Percentiles rank a stretch among this genome's conserved stretches.
Conservation (phyloP, 2,888 invertebrate species). For the Amphipoea lucens region DNA sequence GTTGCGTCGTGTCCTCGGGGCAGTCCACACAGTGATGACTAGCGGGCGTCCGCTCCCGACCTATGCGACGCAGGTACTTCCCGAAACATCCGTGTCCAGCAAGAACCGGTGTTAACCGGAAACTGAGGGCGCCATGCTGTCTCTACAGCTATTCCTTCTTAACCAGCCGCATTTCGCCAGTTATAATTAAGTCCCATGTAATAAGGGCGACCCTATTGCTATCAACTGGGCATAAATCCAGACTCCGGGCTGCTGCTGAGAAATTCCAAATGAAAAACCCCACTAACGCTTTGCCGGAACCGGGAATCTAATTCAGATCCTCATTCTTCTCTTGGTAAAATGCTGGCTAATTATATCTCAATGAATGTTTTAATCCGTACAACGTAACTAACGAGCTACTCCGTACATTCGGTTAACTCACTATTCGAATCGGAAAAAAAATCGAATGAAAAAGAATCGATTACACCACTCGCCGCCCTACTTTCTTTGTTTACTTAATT, state of each 20-base stretch:
- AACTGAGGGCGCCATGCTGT: too few relatives aligned
- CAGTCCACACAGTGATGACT: too few relatives aligned
- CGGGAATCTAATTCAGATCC: background rate
- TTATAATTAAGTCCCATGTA: background rate
- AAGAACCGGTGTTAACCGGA: too few relatives aligned
- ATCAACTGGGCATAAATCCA: background rate
- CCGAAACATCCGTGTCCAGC: too few relatives aligned
- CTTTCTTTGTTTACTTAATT: constrained; percentile 55
- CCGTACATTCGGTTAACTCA: constrained; percentile 21
- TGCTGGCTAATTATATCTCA: background rate
- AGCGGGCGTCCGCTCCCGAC: too few relatives aligned
- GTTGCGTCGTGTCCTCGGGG: background rate
- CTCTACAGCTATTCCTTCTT: too few relatives aligned
- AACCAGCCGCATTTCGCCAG: too few relatives aligned
- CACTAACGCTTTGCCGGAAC: background rate
- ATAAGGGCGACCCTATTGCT: background rate
- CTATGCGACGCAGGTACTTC: too few relatives aligned
- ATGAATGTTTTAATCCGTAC: background rate
- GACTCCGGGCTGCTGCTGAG: background rate
- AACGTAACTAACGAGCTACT: background rate
- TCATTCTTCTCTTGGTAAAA: background rate
- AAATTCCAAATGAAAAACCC: background rate
- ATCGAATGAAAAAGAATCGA: too few relatives aligned
- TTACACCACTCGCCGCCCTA: constrained; percentile 8
- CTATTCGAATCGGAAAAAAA: constrained; percentile 5